Evolutionary conservation across 2,797 vertebrate genomes (phyloP).

Genomic region (Triplophysa yarkandensis): DNA sequence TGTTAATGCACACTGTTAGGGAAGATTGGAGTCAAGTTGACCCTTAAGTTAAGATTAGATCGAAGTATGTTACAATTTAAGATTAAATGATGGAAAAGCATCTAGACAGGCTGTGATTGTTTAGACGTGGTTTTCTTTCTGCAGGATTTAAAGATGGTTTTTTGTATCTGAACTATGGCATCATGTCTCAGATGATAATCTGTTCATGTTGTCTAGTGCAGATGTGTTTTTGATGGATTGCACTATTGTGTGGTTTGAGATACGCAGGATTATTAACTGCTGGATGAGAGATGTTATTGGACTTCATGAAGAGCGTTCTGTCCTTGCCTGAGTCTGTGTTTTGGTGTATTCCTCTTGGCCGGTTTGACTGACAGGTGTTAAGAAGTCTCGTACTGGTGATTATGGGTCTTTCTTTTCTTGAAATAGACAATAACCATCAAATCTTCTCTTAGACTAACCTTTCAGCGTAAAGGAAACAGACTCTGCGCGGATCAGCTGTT

Average conservation of each 20-base stretch:
- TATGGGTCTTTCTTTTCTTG: neutral
- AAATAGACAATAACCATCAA: slow-evolving; percentile 7
- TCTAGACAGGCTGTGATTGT: neutral
- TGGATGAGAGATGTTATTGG: slow-evolving; percentile 5
- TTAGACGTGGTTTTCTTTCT: neutral
- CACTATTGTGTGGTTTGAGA: neutral
- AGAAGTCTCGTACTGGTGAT: neutral
- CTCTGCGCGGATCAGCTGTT: neutral
- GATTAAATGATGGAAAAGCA: slow-evolving; percentile 2
- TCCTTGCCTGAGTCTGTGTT: slow-evolving; percentile 6
- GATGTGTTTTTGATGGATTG: neutral
- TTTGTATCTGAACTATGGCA: neutral
- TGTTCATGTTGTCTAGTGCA: neutral
- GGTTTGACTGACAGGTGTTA: slow-evolving; percentile 24
- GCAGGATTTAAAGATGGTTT: slow-evolving; percentile 3
- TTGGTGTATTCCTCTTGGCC: neutral
- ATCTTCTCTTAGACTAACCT: neutral
- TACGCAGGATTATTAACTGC: slow-evolving; percentile 6
- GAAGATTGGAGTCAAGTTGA: neutral
- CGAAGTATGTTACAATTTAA: slow-evolving; percentile 6
- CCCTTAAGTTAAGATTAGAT: slow-evolving; percentile 15
- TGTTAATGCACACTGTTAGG: neutral
- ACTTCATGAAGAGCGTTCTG: neutral
- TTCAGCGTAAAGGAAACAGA: neutral
- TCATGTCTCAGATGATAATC: slow-evolving; percentile 13